Evolutionary conservation across 1,140 invertebrate genomes (phyloP), one percentile per base, ranked within the genome.

Genomic region (Drosophila mojavensis): DNA sequence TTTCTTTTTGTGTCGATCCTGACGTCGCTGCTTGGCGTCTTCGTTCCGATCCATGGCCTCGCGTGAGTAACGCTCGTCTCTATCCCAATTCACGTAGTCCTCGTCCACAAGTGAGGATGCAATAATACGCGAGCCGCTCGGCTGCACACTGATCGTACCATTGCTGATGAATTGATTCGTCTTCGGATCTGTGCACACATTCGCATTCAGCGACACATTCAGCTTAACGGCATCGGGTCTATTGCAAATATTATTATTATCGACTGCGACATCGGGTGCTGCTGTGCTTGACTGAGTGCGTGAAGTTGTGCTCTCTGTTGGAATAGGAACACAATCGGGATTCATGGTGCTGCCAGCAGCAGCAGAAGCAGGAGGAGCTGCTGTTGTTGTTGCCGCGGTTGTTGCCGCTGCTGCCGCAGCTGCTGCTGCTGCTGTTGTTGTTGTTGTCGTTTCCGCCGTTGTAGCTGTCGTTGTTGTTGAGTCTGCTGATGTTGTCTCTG

Each of bases 161-260:
- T 91, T 91, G 26, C 90, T 86, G 41, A 51, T 79, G 60, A 82
- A 78, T 41, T 72, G 63, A n/a, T 89, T 91, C 0, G 81, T 76
- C 33, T 78, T 85, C 0, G 79, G 78, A 39, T 90, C 79, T 0
- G 75, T 75, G 24, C 82, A 80, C 6, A 92, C 70, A 54, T 79
- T 78, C 20, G 86, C 91, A 55, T 81, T 84, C 10, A 92, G 68
- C 13, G 76, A 67, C 0, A 91, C 77, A 47, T 89, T 90, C 9
- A 91, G 47, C 30, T 89, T 90, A 26, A 91, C 26, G 1, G 71
- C 13, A 30, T 90, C 85, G 1, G 69, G 20, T 2, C n/a, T 50
- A 28, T 33, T 63, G 75, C 78, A 81, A 7, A 63, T 11, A 10
- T 68, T 45, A 10, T 1, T 9, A 0, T 7, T 24, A 2, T n/a